Conservation (phyloP, 2,797 vertebrate genomes). For the Limnodromus scolopaceus region DNA sequence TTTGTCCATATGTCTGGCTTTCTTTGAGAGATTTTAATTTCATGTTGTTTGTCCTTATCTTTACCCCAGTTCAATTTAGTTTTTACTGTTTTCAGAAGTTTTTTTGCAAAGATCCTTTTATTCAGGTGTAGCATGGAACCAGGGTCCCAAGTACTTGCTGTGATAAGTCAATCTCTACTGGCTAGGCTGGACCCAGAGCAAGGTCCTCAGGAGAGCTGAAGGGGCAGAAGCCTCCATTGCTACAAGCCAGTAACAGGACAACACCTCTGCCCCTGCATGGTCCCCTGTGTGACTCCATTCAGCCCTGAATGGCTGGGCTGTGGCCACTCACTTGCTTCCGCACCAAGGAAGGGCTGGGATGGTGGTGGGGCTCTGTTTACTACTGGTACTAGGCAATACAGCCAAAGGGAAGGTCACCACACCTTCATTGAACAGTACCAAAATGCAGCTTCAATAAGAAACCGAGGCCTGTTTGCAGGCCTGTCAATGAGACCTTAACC, state of each 20-base stretch:
- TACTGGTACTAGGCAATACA: neutral
- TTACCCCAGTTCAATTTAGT: neutral
- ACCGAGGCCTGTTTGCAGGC: neutral
- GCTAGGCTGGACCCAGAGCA: neutral
- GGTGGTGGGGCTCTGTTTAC: rapidly evolving
- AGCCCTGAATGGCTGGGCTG: neutral
- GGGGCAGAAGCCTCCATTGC: neutral
- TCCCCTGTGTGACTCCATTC: neutral
- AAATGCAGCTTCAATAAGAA: neutral
- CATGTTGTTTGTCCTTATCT: neutral
- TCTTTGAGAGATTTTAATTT: neutral
- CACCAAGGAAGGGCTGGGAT: neutral
- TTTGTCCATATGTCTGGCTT: neutral
- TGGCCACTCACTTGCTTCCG: neutral
- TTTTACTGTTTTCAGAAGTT: neutral
- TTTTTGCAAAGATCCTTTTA: neutral
- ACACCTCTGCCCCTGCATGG: neutral
- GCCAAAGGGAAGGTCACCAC: neutral
- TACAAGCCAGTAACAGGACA: neutral
- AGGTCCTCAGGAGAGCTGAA: neutral
- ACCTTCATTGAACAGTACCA: neutral
- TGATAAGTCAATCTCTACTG: neutral
- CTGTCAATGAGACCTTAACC: neutral
- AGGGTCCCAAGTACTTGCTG: neutral
- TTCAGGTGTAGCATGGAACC: neutral